Base-by-base conservation (phyloP, 2,888 invertebrate genomes). In the Hylaea fasciaria region DNA sequence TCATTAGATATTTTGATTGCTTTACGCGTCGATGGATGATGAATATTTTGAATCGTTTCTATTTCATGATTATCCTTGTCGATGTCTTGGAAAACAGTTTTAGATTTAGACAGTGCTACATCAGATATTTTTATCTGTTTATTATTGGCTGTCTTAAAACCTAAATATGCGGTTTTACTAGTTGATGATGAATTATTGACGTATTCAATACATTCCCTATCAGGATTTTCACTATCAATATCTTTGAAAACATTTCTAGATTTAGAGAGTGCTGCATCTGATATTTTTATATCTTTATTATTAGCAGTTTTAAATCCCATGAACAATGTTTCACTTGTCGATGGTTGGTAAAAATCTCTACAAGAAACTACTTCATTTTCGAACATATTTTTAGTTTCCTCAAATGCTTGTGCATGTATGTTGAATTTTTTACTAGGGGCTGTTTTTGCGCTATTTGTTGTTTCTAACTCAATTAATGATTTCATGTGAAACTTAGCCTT, bases 101-200 rank as follows among this genome's bases (percentile, higher is more conserved):
- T 81, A 12, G 78, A 77, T 66, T 71, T 82, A n/a, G 58, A 57
- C 9, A 81, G 13, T 1, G 83, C 80, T 51, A 72, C 58, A 37
- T 81, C 73, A 0, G 87, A 85, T 61, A 90, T 76, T 13, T 65
- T 56, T 22, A 91, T 81, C 9, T 70, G 61, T 70, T 85, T 87
- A 45, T 91, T 87, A 66, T 75, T 84, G 10, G 87, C 90, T 2
- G 87, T 86, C 70, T 78, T 74, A 65, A 89, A 89, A 9, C 84
- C 87, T n/a, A 66, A 29, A 60, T 69, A 75, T 1, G 10, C 13
- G n/a, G 29, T 10, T 37, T 57, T 51, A n/a, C 57, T 58, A 9
- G 35, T 49, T 28, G 62, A 60, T 11, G 65, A 43, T 48, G 39
- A 40, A 47, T 40, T 28, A 47, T 40, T 28, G 9, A 13, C 0